Base-by-base conservation (phyloP, 1,140 invertebrate species). In the Argopecten irradians region DNA sequence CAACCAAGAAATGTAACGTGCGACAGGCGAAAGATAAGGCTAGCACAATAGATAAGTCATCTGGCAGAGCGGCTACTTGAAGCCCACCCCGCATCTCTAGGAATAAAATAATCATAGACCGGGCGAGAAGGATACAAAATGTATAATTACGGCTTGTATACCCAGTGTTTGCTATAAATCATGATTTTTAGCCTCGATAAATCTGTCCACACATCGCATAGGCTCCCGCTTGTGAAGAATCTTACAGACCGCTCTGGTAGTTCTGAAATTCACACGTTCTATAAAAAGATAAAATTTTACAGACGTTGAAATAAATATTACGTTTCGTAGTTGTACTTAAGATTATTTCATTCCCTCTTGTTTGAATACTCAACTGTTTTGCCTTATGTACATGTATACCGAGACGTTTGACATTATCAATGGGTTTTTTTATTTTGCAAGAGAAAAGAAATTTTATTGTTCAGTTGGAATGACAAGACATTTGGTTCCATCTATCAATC, bases 141-240 rank as follows among this genome's bases (percentile, higher is more conserved):
- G 55, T 71, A 71, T 71, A 71, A 71, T 71, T 71, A 71, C 55
- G n/a, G 55, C 28, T n/a, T 71, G 55, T 71, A 71, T 71, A n/a
- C 55, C 55, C 3, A 5, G 55, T 71, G 43, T 71, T 39, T 28
- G 55, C 22, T n/a, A 71, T 71, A 71, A 71, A 71, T 71, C 55
- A 71, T 28, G 55, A 71, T 71, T 71, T 71, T 71, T 16, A 28
- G n/a, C 55, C 22, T 16, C 55, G 55, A 71, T 71, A 71, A 71
- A 71, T 71, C 55, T 71, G 28, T 71, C 55, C 22, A 11, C 55
- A n/a, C 55, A 0, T n/a, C 55, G 22, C 8, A 22, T 1, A 28
- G 55, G 55, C 55, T 71, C n/a, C 55, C 0, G 22, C 55, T n/a
- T n/a, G n/a, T 71, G 28, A 5, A 71, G 22, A n/a, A 71, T 71